Conservation (phyloP, 2,113 vertebrate genomes). For the Sitta europaea region DNA sequence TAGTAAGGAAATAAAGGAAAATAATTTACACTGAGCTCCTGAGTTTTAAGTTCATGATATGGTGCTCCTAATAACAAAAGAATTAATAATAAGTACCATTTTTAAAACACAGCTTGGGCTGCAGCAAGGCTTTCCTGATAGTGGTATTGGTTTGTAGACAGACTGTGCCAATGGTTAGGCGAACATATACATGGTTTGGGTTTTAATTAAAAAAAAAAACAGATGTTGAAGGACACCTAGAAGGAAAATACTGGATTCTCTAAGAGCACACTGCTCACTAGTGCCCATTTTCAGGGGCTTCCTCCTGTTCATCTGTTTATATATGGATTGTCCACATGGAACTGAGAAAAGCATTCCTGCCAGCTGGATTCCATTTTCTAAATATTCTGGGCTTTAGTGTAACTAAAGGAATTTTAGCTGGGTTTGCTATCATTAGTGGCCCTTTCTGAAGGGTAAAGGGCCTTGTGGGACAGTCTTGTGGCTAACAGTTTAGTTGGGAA, state of each 20-base stretch:
- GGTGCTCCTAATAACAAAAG: neutral
- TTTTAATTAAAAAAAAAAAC: neutral
- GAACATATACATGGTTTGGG: neutral
- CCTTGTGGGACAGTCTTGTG: neutral
- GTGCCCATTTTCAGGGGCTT: neutral
- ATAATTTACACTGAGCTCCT: neutral
- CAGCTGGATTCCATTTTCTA: neutral
- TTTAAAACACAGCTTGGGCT: neutral
- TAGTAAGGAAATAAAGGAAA: neutral
- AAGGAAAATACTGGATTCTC: neutral
- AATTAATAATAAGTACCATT: rapidly evolving
- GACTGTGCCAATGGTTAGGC: neutral
- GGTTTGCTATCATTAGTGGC: neutral
- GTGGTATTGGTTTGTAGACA: neutral
- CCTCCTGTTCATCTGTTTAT: neutral
- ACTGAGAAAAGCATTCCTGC: neutral
- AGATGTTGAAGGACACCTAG: neutral
- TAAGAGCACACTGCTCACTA: neutral
- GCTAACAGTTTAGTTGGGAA: neutral
- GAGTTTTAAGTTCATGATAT: neutral
- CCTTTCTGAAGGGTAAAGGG: neutral
- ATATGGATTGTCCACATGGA: neutral
- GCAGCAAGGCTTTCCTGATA: neutral
- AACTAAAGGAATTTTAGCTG: neutral
- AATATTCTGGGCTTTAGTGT: neutral